Evolutionary conservation across 2,113 vertebrate genomes (phyloP).

Genomic region (Festucalex cinctus): DNA sequence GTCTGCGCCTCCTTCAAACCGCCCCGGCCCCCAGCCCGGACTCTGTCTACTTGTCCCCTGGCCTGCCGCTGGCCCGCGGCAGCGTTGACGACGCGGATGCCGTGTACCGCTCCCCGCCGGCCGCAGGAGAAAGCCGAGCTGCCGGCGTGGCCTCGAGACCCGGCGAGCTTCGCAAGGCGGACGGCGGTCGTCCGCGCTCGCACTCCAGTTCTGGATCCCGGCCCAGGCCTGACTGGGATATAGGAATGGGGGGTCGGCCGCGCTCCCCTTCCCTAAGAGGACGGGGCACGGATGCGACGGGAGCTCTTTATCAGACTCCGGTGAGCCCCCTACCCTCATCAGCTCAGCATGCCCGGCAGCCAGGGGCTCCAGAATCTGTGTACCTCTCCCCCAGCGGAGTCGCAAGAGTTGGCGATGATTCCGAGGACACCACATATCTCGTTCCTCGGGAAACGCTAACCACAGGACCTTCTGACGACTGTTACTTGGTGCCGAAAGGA

Average conservation of each 20-base stretch:
- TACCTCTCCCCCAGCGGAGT: constrained; percentile 69
- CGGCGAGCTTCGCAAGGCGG: constrained; percentile 51
- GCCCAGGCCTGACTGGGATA: constrained; percentile 66
- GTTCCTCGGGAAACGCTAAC: constrained; percentile 58
- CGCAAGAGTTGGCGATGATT: constrained; percentile 43
- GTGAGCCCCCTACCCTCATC: constrained; percentile 39
- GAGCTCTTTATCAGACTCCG: constrained; percentile 66
- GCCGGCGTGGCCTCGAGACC: constrained; percentile 29
- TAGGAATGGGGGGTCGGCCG: constrained; percentile 56
- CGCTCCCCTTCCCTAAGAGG: constrained; percentile 71
- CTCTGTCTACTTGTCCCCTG: constrained; percentile 60
- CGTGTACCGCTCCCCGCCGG: constrained; percentile 68
- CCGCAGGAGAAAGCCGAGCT: constrained; percentile 53
- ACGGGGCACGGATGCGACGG: constrained; percentile 48
- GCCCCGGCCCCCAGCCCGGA: constrained; percentile 44
- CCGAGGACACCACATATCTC: constrained; percentile 63
- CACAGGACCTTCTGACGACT: constrained; percentile 53
- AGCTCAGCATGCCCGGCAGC: constrained; percentile 49
- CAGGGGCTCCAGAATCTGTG: constrained; percentile 60
- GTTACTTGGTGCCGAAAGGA: constrained; percentile 73
- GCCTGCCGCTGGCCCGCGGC: constrained; percentile 33
- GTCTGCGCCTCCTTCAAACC: constrained; percentile 80
- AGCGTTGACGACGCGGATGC: constrained; percentile 57
- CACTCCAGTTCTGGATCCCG: constrained; percentile 75
- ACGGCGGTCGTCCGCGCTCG: constrained; percentile 69